Evolutionary conservation across 2,888 invertebrate genomes (phyloP).

Genomic region (Napeogenes sylphis): DNA sequence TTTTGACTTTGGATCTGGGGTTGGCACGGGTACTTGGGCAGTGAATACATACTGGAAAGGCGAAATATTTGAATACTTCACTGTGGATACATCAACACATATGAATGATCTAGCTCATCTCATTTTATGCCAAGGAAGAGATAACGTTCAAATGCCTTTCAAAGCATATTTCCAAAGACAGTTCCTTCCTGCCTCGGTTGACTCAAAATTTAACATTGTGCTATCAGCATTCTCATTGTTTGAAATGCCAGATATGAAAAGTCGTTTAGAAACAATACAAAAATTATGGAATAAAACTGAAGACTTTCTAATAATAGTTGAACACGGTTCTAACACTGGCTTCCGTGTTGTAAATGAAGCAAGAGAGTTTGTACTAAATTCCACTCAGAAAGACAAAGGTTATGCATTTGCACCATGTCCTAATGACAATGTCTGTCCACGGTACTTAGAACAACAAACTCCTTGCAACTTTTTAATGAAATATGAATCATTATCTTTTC

Average conservation of each 20-base stretch:
- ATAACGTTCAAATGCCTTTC: conserved; percentile 76
- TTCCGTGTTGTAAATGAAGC: conserved; percentile 90
- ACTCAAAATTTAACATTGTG: conserved; percentile 85
- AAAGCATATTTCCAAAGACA: conserved; percentile 86
- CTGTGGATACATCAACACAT: conserved; percentile 87
- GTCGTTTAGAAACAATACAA: conserved; percentile 82
- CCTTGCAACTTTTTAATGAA: conserved; percentile 88
- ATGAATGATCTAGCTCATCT: conserved; percentile 90
- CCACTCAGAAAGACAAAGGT: conserved; percentile 61
- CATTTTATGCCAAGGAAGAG: conserved; percentile 82
- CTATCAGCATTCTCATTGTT: conserved; percentile 88
- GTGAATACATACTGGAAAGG: conserved; percentile 84
- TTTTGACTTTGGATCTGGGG: conserved; percentile 95
- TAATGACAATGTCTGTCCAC: conserved; percentile 88
- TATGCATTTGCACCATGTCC: conserved; percentile 92
- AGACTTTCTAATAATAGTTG: conserved; percentile 88
- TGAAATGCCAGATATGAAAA: conserved; percentile 83
- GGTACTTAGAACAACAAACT: conserved; percentile 78
- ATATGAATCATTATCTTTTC: conserved; percentile 78
- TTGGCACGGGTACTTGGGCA: conserved; percentile 93
- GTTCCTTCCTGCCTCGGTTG: conserved; percentile 83
- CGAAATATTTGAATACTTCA: conserved; percentile 87
- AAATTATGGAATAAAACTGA: conserved; percentile 93
- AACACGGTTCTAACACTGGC: conserved; percentile 89
- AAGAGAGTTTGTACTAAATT: conserved; percentile 85